Evolutionary conservation across 1,140 invertebrate species (phyloP).

Genomic region (Theocolax elegans): DNA sequence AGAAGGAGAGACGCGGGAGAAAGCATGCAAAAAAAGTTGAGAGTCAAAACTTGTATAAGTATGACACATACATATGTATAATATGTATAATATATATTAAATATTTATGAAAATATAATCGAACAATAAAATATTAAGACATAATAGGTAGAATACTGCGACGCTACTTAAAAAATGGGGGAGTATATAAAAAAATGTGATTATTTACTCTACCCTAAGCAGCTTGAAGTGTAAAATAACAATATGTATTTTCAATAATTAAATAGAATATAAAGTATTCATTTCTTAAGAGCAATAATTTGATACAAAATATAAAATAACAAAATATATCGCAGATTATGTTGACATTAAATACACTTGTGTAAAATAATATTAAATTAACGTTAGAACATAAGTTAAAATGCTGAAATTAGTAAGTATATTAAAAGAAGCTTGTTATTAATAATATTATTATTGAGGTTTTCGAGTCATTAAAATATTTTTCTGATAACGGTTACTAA

Average conservation of each 20-base stretch:
- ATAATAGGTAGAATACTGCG: constrained; percentile 35
- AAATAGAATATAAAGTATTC: not conserved
- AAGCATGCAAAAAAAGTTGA: constrained; percentile 72
- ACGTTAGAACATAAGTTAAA: constrained; percentile 14
- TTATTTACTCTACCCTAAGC: not conserved
- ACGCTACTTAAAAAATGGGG: constrained; percentile 36
- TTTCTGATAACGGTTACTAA: constrained; percentile 59
- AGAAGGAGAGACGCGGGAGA: constrained; percentile 68
- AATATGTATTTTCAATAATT: not conserved
- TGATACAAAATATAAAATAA: not conserved
- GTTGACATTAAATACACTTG: constrained; percentile 10
- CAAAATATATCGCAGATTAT: not conserved
- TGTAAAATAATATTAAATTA: constrained; percentile 12
- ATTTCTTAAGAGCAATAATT: not conserved
- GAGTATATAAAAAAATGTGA: constrained; percentile 24
- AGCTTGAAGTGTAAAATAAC: constrained; percentile 7
- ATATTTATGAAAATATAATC: constrained; percentile 37
- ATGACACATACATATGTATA: constrained; percentile 50
- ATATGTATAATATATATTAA: constrained; percentile 19
- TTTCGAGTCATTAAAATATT: constrained; percentile 15
- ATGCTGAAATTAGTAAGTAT: constrained; percentile 15
- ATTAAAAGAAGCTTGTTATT: constrained; percentile 21
- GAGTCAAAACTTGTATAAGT: constrained; percentile 65
- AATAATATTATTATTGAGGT: constrained; percentile 3
- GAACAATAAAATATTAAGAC: constrained; percentile 25